Percentiles rank a stretch among this genome's conserved stretches.
Evolutionary conservation across 2,888 invertebrate genomes (phyloP).

Genomic region (Nomada fucata): DNA sequence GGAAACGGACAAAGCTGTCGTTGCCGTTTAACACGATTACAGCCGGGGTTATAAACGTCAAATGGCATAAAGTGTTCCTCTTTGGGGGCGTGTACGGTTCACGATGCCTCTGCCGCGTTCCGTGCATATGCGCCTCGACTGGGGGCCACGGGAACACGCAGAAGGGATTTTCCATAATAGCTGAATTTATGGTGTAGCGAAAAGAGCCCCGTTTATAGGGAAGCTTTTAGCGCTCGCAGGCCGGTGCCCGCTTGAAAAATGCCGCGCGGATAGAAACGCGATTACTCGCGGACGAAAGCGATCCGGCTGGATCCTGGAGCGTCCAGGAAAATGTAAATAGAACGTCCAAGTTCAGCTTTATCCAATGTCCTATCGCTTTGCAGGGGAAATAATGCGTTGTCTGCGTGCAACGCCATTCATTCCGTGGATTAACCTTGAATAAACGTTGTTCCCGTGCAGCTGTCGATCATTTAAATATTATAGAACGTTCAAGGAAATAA

Average conservation of each 20-base stretch:
- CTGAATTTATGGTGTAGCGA: conserved; percentile 64
- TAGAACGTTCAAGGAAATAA: too few relatives aligned
- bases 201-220: conserved; percentile 59
- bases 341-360: not conserved
- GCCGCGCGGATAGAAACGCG: conserved; percentile 12
- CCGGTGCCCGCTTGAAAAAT: conserved; percentile 23
- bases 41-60: conserved; percentile 48
- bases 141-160: conserved; percentile 15
- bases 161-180: conserved; percentile 73
- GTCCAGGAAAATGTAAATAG: conserved; percentile 14
- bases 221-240: conserved; percentile 58
- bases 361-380: not conserved
- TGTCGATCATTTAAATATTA: too few relatives aligned
- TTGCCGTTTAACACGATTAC: conserved; percentile 53
- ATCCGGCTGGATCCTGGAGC: not conserved
- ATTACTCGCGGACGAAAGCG: not conserved
- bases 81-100: conserved; percentile 33
- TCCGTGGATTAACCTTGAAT: too few relatives aligned
- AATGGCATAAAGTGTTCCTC: conserved; percentile 50
- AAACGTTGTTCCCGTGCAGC: too few relatives aligned
- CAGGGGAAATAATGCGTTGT: too few relatives aligned
- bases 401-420: too few relatives aligned
- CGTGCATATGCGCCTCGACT: conserved; percentile 30
- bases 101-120: conserved; percentile 11
- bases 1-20: conserved; percentile 44